Percentiles rank a stretch among this genome's conserved stretches.
Conservation (phyloP, 2,888 invertebrate species). For the Campoplex nolae region DNA sequence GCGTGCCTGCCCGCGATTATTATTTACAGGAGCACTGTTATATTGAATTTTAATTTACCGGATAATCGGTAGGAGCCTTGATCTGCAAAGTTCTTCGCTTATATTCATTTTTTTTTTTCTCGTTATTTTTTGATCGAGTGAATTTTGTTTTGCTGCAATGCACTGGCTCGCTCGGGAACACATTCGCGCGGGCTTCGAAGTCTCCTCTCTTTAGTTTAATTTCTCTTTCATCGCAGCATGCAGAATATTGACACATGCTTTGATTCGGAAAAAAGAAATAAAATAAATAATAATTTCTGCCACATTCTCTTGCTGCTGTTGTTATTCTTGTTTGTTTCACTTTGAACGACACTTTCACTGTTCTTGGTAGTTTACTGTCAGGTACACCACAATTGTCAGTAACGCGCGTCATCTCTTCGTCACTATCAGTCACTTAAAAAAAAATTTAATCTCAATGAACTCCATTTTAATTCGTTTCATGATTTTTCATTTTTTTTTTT, state of each 20-base stretch:
- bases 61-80: not conserved
- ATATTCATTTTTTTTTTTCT: not conserved
- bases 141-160: constrained; percentile 10
- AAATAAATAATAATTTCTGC: not conserved
- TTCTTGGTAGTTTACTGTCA: constrained; percentile 36
- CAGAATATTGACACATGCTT: not conserved
- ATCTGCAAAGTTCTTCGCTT: constrained; percentile 8
- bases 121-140: not conserved
- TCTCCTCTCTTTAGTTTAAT: constrained; percentile 7
- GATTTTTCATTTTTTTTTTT: constrained; percentile 9
- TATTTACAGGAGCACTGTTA: constrained; percentile 50
- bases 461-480: constrained; percentile 13
- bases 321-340: constrained; percentile 12
- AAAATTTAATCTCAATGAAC: not conserved
- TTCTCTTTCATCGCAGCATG: not conserved
- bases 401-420: constrained; percentile 47
- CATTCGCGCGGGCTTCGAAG: constrained; percentile 44
- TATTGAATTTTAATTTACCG: not conserved
- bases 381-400: constrained; percentile 53
- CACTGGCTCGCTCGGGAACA: constrained; percentile 58
- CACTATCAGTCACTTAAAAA: not conserved
- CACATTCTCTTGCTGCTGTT: constrained; percentile 17
- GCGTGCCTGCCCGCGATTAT: constrained; percentile 50
- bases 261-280: not conserved
- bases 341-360: constrained; percentile 36